These are phyloP conservation scores for Pristionchus maxplancki DNA, from an alignment of 2,888 invertebrate genomes.

Conservation along the genomic window DNA sequence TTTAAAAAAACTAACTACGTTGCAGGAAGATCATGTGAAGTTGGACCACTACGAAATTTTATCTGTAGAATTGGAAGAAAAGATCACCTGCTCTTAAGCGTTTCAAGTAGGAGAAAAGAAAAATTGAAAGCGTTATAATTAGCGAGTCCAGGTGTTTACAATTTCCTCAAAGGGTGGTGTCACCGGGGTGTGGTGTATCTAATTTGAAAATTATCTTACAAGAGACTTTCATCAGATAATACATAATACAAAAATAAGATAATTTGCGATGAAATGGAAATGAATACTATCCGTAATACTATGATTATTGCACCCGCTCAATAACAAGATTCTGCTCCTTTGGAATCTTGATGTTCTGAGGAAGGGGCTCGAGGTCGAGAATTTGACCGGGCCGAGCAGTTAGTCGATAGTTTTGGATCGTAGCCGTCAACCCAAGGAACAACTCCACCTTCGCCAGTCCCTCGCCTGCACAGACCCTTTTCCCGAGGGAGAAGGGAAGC, in stretches of 20 bases:
- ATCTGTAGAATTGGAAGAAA: no score
- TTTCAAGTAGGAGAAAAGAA: no score
- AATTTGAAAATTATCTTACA: no score
- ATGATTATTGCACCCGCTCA: background rate
- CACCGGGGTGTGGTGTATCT: no score
- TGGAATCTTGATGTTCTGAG: background rate
- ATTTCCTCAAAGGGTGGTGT: no score
- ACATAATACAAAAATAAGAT: background rate
- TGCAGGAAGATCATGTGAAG: no score
- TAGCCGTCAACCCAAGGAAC: background rate
- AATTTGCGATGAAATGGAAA: background rate
- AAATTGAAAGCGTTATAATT: no score
- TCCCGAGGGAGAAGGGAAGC: background rate
- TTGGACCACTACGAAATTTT: no score
- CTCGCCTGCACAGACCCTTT: background rate
- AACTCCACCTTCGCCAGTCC: background rate
- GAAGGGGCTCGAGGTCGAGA: conserved; percentile 9
- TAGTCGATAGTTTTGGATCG: conserved; percentile 16
- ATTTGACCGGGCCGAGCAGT: background rate
- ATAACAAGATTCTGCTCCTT: background rate
- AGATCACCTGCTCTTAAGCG: no score
- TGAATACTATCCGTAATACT: background rate
- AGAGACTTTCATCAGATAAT: background rate
- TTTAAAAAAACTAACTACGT: no score
- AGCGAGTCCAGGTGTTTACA: no score